These are phyloP conservation scores for Himalopsyche anomala DNA, from an alignment of 2,888 invertebrate genomes.

Conservation along the genomic window DNA sequence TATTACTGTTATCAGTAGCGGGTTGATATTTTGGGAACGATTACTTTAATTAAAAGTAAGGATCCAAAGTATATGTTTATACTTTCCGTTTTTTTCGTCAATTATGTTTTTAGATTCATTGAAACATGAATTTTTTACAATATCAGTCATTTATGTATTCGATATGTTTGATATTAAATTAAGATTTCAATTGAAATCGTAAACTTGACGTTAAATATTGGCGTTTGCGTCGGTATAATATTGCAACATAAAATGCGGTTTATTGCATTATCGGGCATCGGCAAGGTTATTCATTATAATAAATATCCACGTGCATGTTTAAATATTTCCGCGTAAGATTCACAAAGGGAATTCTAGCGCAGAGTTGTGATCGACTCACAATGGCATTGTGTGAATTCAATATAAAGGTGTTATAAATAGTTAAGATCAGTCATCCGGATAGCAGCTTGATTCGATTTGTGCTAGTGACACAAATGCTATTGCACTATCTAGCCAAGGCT, in stretches of 20 bases:
- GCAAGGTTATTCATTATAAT: constrained; percentile 19
- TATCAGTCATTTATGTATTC: too few relatives aligned
- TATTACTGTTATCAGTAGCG: too few relatives aligned
- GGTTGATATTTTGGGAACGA: too few relatives aligned
- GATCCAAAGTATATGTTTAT: too few relatives aligned
- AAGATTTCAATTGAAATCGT: too few relatives aligned
- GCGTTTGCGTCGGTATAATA: background rate
- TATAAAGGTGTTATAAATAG: constrained; percentile 39
- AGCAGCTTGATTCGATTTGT: constrained; percentile 49
- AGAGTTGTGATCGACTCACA: background rate
- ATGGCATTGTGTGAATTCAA: constrained; percentile 18
- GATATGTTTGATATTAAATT: too few relatives aligned
- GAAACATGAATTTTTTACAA: too few relatives aligned
- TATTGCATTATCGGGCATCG: constrained; percentile 27
- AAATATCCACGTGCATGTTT: constrained; percentile 16
- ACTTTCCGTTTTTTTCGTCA: too few relatives aligned
- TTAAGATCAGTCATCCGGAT: constrained; percentile 43
- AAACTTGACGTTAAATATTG: too few relatives aligned
- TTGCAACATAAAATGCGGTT: background rate
- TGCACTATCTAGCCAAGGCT: constrained; percentile 61
- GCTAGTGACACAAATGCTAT: constrained; percentile 59
- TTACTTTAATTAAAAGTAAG: too few relatives aligned
- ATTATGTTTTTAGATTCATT: too few relatives aligned
- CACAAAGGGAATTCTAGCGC: constrained; percentile 18
- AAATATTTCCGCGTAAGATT: constrained; percentile 17